These are phyloP conservation scores for Drosophila eugracilis DNA, from an alignment of 1,140 invertebrate genomes.

Conservation along the genomic window DNA sequence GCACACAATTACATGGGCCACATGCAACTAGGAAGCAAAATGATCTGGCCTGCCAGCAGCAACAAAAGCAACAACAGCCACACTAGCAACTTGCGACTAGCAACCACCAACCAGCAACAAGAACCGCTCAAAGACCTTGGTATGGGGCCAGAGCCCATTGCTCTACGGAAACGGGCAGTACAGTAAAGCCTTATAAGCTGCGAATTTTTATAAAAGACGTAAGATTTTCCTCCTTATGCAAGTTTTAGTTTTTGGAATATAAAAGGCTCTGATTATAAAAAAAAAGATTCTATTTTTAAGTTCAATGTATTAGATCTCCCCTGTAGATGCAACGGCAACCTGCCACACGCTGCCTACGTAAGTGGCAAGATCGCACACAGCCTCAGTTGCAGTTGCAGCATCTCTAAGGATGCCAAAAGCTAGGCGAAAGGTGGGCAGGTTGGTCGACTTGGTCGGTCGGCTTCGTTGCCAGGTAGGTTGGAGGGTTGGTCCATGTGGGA, in stretches of 20 bases:
- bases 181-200: neutral
- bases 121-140: slow-evolving; percentile 67
- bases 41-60: slow-evolving; percentile 76
- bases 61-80: slow-evolving; percentile 47
- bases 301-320: too few species aligned
- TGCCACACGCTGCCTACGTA: slow-evolving; percentile 84
- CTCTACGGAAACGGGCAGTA: slow-evolving; percentile 37
- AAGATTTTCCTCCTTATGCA: too few species aligned
- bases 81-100: slow-evolving; percentile 37
- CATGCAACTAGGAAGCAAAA: slow-evolving; percentile 80
- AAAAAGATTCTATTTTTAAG: too few species aligned
- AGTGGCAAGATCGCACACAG: slow-evolving; percentile 83
- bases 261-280: too few species aligned
- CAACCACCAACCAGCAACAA: slow-evolving; percentile 42
- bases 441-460: slow-evolving; percentile 36
- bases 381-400: slow-evolving; percentile 48
- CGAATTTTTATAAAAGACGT: too few species aligned
- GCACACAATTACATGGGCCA: slow-evolving; percentile 62
- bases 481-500: slow-evolving; percentile 72
- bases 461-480: slow-evolving; percentile 36
- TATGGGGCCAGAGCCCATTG: slow-evolving; percentile 66
- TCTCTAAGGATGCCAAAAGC: slow-evolving; percentile 75
- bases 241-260: too few species aligned
- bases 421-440: slow-evolving; percentile 80
- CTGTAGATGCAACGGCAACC: slow-evolving; percentile 69